Evolutionary conservation across 2,797 vertebrate genomes (phyloP), one percentile per base, ranked within the genome.

Genomic region (Lophius americanus): DNA sequence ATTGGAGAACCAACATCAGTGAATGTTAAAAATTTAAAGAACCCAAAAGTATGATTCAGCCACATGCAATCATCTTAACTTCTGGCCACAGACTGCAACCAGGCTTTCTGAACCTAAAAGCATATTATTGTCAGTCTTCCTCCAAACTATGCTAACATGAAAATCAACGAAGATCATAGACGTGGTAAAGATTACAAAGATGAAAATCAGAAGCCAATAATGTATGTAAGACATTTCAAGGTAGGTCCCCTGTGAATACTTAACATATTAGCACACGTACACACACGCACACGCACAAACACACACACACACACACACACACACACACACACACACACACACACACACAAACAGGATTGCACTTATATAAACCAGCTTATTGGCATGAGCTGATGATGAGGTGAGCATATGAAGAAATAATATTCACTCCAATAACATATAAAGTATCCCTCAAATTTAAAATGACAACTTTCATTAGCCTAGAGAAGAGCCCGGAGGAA

Each of bases 391-490:
- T 50, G 7, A 7, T 54, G 35, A 53, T 51, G 51, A 48, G 51
- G 47, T 42, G 41, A 55, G 6, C 7, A n/a, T 23, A 13, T 14
- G 14, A 1, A 55, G 23, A 51, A 55, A 65, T 50, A 38, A 64
- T 33, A 12, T 47, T 66, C 33, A 32, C 48, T 71, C n/a, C 43
- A 56, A 62, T 41, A 66, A 61, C 33, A 33, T 23, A 35, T 6
- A 49, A 49, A 61, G 35, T 33, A 12, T 38, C 51, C 11, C 8
- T 33, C 42, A 13, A 62, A 69, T 84, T 73, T 57, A 60, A 73
- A 60, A 61, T 8, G 60, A 64, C 62, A 64, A 51, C 64, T 46
- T 76, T 52, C 54, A 35, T 81, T 67, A 68, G 43, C 9, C 51
- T 14, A 60, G 13, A 32, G 57, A 54, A 23, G 32, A 65, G 61